Percentiles rank a stretch among this genome's conserved stretches.
Conservation (phyloP, 1,140 invertebrate species). For the Glossosoma conforme region DNA sequence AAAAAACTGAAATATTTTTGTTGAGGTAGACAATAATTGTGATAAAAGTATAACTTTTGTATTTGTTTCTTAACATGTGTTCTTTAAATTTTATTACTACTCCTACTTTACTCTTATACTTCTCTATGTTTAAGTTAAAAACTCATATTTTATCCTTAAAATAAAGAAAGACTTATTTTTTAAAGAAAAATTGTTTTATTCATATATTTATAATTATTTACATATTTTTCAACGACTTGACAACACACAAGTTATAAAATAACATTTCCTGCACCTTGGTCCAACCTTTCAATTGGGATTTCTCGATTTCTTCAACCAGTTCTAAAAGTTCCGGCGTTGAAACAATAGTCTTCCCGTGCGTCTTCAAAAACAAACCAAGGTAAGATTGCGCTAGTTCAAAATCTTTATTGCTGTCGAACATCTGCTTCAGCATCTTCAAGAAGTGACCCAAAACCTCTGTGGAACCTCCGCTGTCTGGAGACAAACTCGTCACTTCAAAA, state of each 20-base stretch:
- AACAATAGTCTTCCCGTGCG: constrained; percentile 65
- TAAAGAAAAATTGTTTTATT: constrained; percentile 16
- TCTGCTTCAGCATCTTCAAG: constrained; percentile 66
- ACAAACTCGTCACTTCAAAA: constrained; percentile 80
- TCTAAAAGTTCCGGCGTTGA: constrained; percentile 53
- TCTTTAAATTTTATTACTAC: neutral
- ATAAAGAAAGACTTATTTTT: constrained; percentile 19
- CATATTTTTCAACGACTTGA: constrained; percentile 66
- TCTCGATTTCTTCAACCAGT: constrained; percentile 55
- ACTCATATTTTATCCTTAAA: neutral
- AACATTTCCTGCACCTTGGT: constrained; percentile 63
- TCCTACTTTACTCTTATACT: neutral
- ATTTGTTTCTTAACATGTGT: neutral
- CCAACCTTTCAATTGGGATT: constrained; percentile 61
- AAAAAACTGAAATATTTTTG: too few species aligned
- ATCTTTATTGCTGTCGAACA: constrained; percentile 72
- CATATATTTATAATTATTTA: constrained; percentile 32
- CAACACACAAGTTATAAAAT: constrained; percentile 72
- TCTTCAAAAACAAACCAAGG: constrained; percentile 86
- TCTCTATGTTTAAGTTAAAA: neutral
- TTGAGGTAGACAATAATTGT: too few species aligned
- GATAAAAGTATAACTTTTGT: too few species aligned
- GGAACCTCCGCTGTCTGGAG: constrained; percentile 65
- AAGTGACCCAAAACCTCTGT: constrained; percentile 70
- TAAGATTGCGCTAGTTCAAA: constrained; percentile 93